A percentile compares a stretch with the other conserved stretches of the same genome.
phyloP scores from a whole-genome alignment of 2,113 vertebrate species.

The Chrysochloris asiatica region DNA sequence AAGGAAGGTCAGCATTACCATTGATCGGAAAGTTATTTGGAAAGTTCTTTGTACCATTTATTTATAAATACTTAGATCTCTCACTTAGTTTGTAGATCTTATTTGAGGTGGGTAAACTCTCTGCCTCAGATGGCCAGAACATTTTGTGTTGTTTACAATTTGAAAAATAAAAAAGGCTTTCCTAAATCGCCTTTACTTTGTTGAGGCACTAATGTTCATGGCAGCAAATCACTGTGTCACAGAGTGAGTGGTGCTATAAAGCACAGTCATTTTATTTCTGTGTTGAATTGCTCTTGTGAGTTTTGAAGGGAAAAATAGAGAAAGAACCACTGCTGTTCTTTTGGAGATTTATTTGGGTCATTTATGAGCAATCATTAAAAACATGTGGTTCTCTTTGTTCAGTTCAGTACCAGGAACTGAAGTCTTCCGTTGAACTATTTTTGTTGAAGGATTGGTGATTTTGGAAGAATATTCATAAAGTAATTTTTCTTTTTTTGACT shows the following conservation, averaged over 20 bases:
- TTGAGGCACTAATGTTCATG: conserved; percentile 65
- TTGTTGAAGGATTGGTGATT: conserved; percentile 76
- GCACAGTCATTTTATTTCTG: conserved; percentile 68
- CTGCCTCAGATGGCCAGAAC: conserved; percentile 55
- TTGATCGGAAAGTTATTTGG: conserved; percentile 71
- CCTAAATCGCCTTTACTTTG: conserved; percentile 69
- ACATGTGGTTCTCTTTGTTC: conserved; percentile 78
- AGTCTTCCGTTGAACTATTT: conserved; percentile 76
- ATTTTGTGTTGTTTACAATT: conserved; percentile 70
- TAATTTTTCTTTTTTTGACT: conserved; percentile 75
- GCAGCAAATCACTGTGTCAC: conserved; percentile 76
- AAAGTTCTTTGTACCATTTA: conserved; percentile 63
- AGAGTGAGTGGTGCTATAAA: conserved; percentile 66
- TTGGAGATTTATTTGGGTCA: conserved; percentile 75
- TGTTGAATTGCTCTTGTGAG: conserved; percentile 63
- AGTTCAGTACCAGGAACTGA: conserved; percentile 76
- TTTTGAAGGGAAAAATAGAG: conserved; percentile 77
- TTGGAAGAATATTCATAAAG: conserved; percentile 77
- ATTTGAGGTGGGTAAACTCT: conserved; percentile 62
- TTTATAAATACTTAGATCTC: conserved; percentile 62
- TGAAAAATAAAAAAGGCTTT: background rate
- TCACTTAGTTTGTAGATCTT: conserved; percentile 69
- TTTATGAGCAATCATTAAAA: conserved; percentile 77
- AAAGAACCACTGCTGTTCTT: conserved; percentile 62
- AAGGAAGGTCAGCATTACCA: conserved; percentile 62